Evolutionary conservation across 64 coral and sea anemone species (phyloP), one percentile per base, ranked within the genome.

Genomic region (Catalaphyllia jardinei): DNA sequence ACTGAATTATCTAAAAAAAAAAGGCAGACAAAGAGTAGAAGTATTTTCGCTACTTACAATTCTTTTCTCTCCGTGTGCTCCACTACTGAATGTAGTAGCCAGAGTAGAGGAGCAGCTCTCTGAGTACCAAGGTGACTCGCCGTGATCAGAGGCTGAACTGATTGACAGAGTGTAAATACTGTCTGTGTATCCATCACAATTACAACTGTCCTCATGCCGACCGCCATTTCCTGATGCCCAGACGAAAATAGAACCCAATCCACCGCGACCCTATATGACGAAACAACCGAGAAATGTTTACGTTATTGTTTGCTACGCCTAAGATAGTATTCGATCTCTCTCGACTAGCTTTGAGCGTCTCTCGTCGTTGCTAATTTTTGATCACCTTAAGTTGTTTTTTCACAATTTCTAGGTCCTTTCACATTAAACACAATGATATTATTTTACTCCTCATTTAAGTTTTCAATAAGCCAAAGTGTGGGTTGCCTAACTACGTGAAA

Each of bases 141-240:
- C 97, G 38, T 99, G 93, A 69, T 99, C 97, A 12, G 97, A 95
- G 0, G 97, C 97, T n/a, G 94, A 99, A 76, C 97, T 99, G 73
- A 99, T 99, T 46, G 97, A 99, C 78, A 99, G 67, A 2, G 97
- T 99, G 71, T 95, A 99, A 3, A 99, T 93, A 74, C 94, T 99
- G 75, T 99, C 91, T 73, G 97, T 99, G 19, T 99, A 99, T 0
- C 97, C 97, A 78, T 99, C 97, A 86, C 97, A 99, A 59, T 99
- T 99, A 91, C 97, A 99, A 62, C 94, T 99, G 57, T 99, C 97
- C 20, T 92, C 91, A 79, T 99, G 94, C 33, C 97, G 91, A 85
- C 97, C 97, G 59, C 97, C 97, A 81, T 99, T 99, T 38, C 97
- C 97, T 22, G 93, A 95, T 14, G 97, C 97, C 97, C 97, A 99